phyloP scores from a whole-genome alignment of 2,888 invertebrate species.

The Chalcis sispes region DNA sequence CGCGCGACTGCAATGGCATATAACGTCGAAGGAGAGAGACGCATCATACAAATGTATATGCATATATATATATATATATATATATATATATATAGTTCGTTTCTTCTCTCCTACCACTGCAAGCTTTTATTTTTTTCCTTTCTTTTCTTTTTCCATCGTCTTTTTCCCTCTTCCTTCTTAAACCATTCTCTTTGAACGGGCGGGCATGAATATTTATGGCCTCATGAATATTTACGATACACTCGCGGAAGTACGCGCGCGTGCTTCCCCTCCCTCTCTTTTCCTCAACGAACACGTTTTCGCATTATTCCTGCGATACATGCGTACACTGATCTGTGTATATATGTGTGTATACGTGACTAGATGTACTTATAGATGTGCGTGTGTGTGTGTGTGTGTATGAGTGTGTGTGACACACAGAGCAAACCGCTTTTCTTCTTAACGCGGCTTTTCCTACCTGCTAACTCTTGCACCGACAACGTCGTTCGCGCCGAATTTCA shows the following conservation, averaged over 20 bases:
- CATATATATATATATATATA: no score
- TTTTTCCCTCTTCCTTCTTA: slow-evolving; percentile 63
- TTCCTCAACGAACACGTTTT: slow-evolving; percentile 49
- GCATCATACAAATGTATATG: no score
- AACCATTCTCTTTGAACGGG: slow-evolving; percentile 65
- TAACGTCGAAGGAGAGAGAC: no score
- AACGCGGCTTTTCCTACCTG: neutral
- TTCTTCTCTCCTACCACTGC: neutral
- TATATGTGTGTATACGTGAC: no score
- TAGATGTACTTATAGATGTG: neutral
- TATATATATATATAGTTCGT: neutral
- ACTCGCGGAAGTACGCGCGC: slow-evolving; percentile 45
- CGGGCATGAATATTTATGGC: slow-evolving; percentile 67
- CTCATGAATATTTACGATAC: slow-evolving; percentile 68
- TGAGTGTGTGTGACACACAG: no score
- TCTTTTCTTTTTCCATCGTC: neutral
- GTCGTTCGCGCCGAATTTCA: neutral
- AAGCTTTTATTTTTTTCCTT: neutral
- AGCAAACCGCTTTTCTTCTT: neutral
- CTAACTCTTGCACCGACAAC: neutral
- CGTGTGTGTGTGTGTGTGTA: neutral
- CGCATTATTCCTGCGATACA: slow-evolving; percentile 14
- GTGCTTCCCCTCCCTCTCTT: no score
- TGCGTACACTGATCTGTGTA: neutral
- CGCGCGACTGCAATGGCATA: no score